Evolutionary conservation across 2,888 invertebrate species (phyloP), one percentile per base, ranked within the genome.

Genomic region (Latheticus oryzae): DNA sequence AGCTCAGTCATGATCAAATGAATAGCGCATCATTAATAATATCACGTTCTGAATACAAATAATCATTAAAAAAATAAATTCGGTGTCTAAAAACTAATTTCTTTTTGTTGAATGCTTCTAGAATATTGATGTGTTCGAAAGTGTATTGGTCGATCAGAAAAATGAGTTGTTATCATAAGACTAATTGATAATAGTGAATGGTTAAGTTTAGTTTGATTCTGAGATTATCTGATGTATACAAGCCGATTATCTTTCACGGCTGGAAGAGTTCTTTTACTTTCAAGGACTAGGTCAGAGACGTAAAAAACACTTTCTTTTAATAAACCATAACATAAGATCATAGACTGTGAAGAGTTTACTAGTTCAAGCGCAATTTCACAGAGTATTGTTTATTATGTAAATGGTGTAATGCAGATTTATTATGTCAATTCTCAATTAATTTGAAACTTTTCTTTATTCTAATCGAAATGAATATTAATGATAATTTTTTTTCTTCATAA

Each of bases 221-320:
- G n/a, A n/a, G n/a, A n/a, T n/a, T n/a, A n/a, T n/a, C n/a, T n/a
- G n/a, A n/a, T n/a, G n/a, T n/a, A n/a, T 9, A 5, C 45, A 32
- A 8, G 32, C 17, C 7, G 21, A 9, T 23, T 28, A 37, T 28
- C 17, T 50, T 33, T 38, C 50, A 38, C 28, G 38, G 38, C 38
- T 28, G 38, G 35, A 28, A 28, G 38, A 50, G 19, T 19, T 38
- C 38, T 17, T 21, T 52, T 40, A 42, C 52, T 52, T 30, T 52
- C 52, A 52, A 52, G 52, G 52, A 52, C 52, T 52, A 52, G 52
- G 52, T 52, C 52, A 50, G 5, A n/a, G 50, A 12, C 8, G 33
- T 35, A 30, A 37, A 38, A 35, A 50, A 50, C 38, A 38, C 38
- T 50, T 50, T 50, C 37, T 47, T 42, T 33, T 16, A 26, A 43